Evolutionary conservation across 2,797 vertebrate genomes (phyloP).

Genomic region (Oceanodroma leucorhoa): DNA sequence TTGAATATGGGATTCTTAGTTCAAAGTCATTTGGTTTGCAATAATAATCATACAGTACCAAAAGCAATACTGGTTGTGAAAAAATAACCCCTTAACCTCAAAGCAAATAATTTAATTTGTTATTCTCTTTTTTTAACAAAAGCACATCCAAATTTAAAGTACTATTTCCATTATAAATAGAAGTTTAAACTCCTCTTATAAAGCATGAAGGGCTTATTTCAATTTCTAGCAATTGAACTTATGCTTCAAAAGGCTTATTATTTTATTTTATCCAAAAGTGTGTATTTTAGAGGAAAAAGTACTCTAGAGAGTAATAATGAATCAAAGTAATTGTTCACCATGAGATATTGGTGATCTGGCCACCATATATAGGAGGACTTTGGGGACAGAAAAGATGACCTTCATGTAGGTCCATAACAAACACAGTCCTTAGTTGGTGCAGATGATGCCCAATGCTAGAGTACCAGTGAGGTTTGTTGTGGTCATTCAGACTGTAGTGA

Average conservation of each 20-base stretch:
- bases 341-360: not conserved
- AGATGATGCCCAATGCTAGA: not conserved
- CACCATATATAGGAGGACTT: not conserved
- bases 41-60: not conserved
- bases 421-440: not conserved
- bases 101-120: conserved; percentile 18
- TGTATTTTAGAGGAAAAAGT: not conserved
- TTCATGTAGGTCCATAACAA: not conserved
- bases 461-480: not conserved
- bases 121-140: not conserved
- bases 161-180: not conserved
- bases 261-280: not conserved
- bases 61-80: not conserved
- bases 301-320: not conserved
- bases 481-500: not conserved
- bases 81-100: not conserved
- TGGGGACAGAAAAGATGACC: not conserved
- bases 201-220: not conserved
- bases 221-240: not conserved
- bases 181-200: not conserved
- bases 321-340: conserved; percentile 8
- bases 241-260: not conserved
- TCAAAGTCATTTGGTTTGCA: not conserved
- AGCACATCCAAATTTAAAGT: not conserved
- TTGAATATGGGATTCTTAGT: not conserved